These are phyloP conservation scores for Lepidurus apus DNA, from an alignment of 1,140 invertebrate species.

Conservation along the genomic window DNA sequence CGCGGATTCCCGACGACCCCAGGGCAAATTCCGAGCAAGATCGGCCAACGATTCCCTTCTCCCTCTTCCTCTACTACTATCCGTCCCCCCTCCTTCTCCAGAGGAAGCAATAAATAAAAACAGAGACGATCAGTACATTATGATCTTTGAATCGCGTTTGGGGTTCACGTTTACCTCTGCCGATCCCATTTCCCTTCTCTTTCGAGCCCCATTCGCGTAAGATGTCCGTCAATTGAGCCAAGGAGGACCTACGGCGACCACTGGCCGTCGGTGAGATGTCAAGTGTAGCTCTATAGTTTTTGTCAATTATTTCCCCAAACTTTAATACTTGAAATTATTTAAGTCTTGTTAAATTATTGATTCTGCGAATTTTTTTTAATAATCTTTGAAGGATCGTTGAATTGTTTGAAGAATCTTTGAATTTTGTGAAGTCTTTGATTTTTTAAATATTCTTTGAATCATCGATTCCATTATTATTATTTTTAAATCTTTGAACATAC, in stretches of 20 bases:
- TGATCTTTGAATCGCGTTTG: neutral
- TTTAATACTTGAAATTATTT: neutral
- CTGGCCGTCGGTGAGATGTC: conserved; percentile 48
- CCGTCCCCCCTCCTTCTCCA: conserved; percentile 27
- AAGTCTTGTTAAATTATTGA: conserved; percentile 3
- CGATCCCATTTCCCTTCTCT: conserved; percentile 37
- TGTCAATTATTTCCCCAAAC: conserved; percentile 40
- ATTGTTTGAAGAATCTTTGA: too few species aligned
- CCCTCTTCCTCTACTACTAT: conserved; percentile 36
- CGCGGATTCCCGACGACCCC: conserved; percentile 66
- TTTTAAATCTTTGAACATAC: too few species aligned
- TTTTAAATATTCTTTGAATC: too few species aligned
- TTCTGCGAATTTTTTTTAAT: neutral
- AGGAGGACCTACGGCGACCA: conserved; percentile 64
- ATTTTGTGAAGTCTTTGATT: too few species aligned
- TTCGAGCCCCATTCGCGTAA: conserved; percentile 74
- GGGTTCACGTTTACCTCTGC: neutral
- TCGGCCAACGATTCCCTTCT: conserved; percentile 37
- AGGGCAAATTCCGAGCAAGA: conserved; percentile 39
- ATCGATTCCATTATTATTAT: too few species aligned
- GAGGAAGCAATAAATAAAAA: neutral
- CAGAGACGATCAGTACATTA: neutral
- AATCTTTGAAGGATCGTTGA: too few species aligned
- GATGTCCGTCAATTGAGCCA: conserved; percentile 81
- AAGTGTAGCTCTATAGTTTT: conserved; percentile 55